Evolutionary conservation across 2,113 vertebrate genomes (phyloP), one percentile per base, ranked within the genome.

Genomic region (Garra rufa): DNA sequence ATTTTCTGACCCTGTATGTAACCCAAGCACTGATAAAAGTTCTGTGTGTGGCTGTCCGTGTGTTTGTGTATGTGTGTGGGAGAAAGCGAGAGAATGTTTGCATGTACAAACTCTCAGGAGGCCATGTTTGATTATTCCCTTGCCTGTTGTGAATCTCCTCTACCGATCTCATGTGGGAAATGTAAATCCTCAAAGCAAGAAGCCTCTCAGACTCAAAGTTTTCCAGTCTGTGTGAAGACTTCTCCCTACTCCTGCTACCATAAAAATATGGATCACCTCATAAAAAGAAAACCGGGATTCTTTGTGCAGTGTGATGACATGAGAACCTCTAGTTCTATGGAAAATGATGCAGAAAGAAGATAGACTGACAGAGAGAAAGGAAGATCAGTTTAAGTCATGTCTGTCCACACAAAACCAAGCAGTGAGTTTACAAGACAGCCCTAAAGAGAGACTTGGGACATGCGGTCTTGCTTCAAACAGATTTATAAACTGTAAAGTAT

Each of bases 101-200:
- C 52, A 75, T 48, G 81, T 43, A 61, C 69, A 71, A 44, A 38
- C 46, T 81, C 57, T 48, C 57, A 3, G 15, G 69, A 67, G 77
- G 84, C 57, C 57, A 41, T 79, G 85, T 83, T 61, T 26, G 30
- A 65, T 75, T 73, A 79, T 83, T 83, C 73, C 52, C 38, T 41
- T 17, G 57, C 21, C 61, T 19, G 21, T 14, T 50, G n/a, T 74
- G 71, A 71, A 80, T 67, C 21, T 85, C 44, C 44, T 69, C 70
- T 70, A 59, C 19, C 41, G 0, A 41, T n/a, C 8, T 75, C 84
- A 61, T 80, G 38, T 63, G 69, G 76, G 84, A 71, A 85, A 83
- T 83, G 38, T 57, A 83, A 55, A 17, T 59, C 38, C 55, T 74
- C 52, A 34, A 63, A 83, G 44, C 43, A 17, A 28, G 11, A 30